These are phyloP conservation scores for Tinamus guttatus DNA, from an alignment of 2,113 vertebrate genomes.

Conservation along the genomic window DNA sequence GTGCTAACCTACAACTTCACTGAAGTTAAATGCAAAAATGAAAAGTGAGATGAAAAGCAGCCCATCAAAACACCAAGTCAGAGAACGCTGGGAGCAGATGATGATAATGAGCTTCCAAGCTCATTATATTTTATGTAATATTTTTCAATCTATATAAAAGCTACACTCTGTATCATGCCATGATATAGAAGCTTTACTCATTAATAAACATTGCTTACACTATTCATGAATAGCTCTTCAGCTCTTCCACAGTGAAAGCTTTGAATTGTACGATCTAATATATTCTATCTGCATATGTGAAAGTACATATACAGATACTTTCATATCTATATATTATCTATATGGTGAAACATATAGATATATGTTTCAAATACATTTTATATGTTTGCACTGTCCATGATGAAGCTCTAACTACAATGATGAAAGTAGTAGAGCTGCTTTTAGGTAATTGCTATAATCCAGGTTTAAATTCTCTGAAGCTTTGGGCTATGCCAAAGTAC, in stretches of 20 bases:
- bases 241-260: not conserved
- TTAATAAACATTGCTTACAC: not conserved
- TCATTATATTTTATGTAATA: not conserved
- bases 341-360: too few relatives aligned
- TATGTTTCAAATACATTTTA: too few relatives aligned
- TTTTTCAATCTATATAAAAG: not conserved
- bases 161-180: not conserved
- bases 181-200: not conserved
- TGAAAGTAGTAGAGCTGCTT: too few relatives aligned
- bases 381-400: too few relatives aligned
- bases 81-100: not conserved
- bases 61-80: not conserved
- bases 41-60: not conserved
- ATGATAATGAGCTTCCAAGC: not conserved
- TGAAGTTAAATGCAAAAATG: not conserved
- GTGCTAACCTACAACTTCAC: not conserved
- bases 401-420: too few relatives aligned
- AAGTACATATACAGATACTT: not conserved
- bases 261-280: not conserved
- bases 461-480: not conserved
- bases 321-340: not conserved
- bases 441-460: fast-evolving
- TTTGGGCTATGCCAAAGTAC: not conserved
- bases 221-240: not conserved
- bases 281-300: not conserved